These are phyloP conservation scores for Tarsius wallacei DNA, from an alignment of 2,797 vertebrate genomes.

Conservation along the genomic window DNA sequence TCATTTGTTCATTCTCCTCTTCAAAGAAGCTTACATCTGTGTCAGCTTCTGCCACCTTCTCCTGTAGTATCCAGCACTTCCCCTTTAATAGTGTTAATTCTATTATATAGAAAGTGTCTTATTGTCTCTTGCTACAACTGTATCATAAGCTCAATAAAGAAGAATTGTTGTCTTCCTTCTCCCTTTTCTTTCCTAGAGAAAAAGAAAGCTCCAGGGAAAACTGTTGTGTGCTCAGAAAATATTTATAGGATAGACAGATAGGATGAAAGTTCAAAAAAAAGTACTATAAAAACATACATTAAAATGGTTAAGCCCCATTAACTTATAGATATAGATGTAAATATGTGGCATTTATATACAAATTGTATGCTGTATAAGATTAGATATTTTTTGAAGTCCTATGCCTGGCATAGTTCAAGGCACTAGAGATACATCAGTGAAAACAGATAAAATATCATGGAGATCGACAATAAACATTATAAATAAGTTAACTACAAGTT, in stretches of 20 bases:
- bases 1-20: background rate
- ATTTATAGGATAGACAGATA: background rate
- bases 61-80: background rate
- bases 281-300: background rate
- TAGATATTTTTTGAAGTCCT: background rate
- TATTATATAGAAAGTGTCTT: background rate
- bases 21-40: background rate
- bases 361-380: background rate
- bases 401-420: background rate
- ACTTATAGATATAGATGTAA: background rate
- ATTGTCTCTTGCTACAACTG: background rate
- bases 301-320: conserved; percentile 18
- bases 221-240: background rate
- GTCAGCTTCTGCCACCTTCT: background rate
- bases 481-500: background rate
- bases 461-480: background rate
- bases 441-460: conserved; percentile 4
- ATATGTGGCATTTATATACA: background rate
- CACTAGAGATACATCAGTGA: background rate
- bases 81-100: background rate
- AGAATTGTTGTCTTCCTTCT: background rate
- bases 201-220: conserved; percentile 11
- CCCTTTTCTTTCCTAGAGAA: background rate
- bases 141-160: background rate
- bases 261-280: background rate